Evolutionary conservation across 2,797 vertebrate genomes (phyloP), one percentile per base, ranked within the genome.

Genomic region (Lacerta bilineata): DNA sequence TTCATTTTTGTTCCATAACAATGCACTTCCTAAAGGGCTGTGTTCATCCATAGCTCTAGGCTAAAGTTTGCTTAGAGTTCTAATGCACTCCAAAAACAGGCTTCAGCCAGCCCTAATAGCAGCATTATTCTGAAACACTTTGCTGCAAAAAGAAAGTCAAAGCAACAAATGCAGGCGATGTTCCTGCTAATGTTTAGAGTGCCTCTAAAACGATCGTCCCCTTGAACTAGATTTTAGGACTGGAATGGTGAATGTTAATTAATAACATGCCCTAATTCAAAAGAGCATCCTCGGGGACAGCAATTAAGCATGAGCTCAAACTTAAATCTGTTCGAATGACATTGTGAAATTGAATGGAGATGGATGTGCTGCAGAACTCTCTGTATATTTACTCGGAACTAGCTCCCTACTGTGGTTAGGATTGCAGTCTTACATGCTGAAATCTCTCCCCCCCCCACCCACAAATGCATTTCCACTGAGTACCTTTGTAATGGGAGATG

Each of bases 161-260:
- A 4, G 3, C 77, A 55, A n/a, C 36, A 84, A 55, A 80, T 17
- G 2, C 6, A 8, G 66, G 15, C 23, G 7, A 76, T 29, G 41
- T 25, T 80, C 8, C 59, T 6, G 20, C 41, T 29, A 76, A 55
- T 83, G 23, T 85, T 66, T 81, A 83, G 61, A 89, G 5, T 41
- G 33, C 25, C 18, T 76, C 7, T 50, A 69, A 88, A 83, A 66
- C 77, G 25, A 82, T 81, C 18, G 69, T 79, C 66, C 13, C 59
- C 80, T 68, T 72, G 76, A 84, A 86, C 43, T n/a, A 84, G 66
- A 87, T 88, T 90, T 83, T 80, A 85, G 77, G 79, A 84, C 29
- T 33, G 33, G 50, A 80, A 64, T 71, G 50, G 74, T 80, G 50
- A 84, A 88, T 85, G 77, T 88, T 88, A 88, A 88, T 88, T 88